A percentile compares a stretch with the other conserved stretches of the same genome.
These are phyloP conservation scores for Melanocharis versteri DNA, from an alignment of 2,113 vertebrate species.

Conservation along the genomic window DNA sequence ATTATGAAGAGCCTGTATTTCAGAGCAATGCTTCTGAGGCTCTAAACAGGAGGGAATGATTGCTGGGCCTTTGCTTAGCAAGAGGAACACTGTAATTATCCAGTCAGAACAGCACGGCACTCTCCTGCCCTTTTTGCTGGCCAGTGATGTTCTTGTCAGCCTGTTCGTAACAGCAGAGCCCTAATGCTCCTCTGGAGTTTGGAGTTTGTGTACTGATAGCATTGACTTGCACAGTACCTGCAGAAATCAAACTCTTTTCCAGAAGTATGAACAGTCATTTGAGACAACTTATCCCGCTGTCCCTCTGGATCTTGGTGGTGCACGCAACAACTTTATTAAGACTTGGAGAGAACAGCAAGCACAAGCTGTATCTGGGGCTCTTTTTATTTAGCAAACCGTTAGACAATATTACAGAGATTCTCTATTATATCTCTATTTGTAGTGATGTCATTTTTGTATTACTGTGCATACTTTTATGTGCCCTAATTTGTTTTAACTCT, in stretches of 20 bases:
- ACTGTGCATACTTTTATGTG: not conserved
- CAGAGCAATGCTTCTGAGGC: not conserved
- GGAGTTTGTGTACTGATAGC: not conserved
- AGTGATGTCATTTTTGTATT: not conserved
- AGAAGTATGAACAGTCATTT: not conserved
- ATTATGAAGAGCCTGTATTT: not conserved
- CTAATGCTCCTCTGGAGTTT: not conserved
- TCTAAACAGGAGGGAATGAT: not conserved
- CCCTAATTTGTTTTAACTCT: not conserved
- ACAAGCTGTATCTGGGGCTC: not conserved
- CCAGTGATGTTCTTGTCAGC: not conserved
- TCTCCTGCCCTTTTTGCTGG: not conserved
- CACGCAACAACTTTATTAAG: accelerated
- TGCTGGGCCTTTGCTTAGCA: not conserved
- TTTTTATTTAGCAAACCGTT: not conserved
- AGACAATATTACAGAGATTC: not conserved
- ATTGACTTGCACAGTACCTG: not conserved
- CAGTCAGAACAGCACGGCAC: not conserved
- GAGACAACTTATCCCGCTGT: not conserved
- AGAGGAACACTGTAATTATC: not conserved
- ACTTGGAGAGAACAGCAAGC: not conserved
- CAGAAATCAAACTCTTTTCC: not conserved
- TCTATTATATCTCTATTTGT: not conserved
- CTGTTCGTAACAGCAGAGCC: not conserved
- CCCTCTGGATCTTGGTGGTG: not conserved